These are phyloP conservation scores for Aphidoletes aphidimyza DNA, from an alignment of 2,888 invertebrate genomes.

Conservation along the genomic window DNA sequence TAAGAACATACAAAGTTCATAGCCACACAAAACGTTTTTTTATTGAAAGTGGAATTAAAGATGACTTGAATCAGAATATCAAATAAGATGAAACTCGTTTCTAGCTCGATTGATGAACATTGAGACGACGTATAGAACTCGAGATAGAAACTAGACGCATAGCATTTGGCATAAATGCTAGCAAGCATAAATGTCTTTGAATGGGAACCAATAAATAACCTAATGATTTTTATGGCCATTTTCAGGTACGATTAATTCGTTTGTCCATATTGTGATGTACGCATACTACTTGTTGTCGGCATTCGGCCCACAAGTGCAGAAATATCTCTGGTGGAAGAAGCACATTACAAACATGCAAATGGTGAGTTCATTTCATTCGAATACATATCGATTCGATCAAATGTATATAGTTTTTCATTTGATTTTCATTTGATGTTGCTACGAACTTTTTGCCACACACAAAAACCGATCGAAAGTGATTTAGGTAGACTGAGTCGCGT, in stretches of 20 bases:
- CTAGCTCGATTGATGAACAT: conserved; percentile 23
- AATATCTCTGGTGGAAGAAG: conserved; percentile 93
- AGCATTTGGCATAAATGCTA: conserved; percentile 68
- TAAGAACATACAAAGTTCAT: too few relatives aligned
- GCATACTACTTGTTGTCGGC: conserved; percentile 90
- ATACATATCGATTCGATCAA: not conserved
- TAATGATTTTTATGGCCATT: conserved; percentile 5
- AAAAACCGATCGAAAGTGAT: too few relatives aligned
- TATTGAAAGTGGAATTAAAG: too few relatives aligned
- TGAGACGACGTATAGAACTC: conserved; percentile 19
- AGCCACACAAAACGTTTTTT: too few relatives aligned
- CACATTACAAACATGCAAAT: conserved; percentile 92
- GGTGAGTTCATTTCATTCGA: conserved; percentile 69
- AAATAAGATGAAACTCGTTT: conserved; percentile 48
- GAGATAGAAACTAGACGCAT: conserved; percentile 38
- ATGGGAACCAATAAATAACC: not conserved
- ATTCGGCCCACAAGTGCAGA: conserved; percentile 85
- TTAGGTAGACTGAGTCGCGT: too few relatives aligned
- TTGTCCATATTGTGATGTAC: conserved; percentile 96
- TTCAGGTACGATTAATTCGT: conserved; percentile 85
- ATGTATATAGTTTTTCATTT: not conserved
- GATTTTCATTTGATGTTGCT: not conserved
- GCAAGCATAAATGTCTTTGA: too few relatives aligned
- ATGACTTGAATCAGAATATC: too few relatives aligned
- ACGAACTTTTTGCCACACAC: not conserved